Evolutionary conservation across 2,113 vertebrate species (phyloP), one percentile per base, ranked within the genome.

Genomic region (Centropus unirufus): DNA sequence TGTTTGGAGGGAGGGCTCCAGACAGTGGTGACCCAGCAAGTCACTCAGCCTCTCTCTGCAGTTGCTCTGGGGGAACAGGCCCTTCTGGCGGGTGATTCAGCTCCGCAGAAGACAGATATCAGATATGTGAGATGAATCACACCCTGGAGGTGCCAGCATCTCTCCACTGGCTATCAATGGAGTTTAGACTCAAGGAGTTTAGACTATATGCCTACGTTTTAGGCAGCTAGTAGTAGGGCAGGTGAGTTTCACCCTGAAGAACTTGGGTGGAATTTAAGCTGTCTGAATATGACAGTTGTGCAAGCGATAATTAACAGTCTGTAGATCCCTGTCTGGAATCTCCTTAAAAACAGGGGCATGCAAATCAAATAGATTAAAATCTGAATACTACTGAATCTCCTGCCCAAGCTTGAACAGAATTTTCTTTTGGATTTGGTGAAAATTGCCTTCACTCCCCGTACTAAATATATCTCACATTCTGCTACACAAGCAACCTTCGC

Each of bases 331-430:
- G 58, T 94, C 94, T 96, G 92, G 90, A 92, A 90, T 90, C 90
- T 95, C 80, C 89, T 87, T 95, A 69, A 82, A 92, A 96, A 94
- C 69, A 87, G 58, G 95, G 57, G 76, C 88, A 96, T 96, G 94
- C 93, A 96, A 96, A 97, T 96, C 85, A 90, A 78, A 96, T 74
- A 96, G 95, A 95, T 97, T 96, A 89, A 95, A 96, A 97, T 96
- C 92, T 90, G 73, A 95, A 82, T 61, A 66, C 83, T 92, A 96
- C 62, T 96, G 86, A 86, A 79, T 72, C 84, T 95, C 93, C 22
- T 97, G 92, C 90, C 88, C 86, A 79, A 94, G 96, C 94, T 92
- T 93, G 94, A 97, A 94, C 44, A 84, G 83, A 94, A 89, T 83
- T 54, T 90, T 82, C 69, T 70, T 82, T 88, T 83, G 52, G 61